phyloP scores from a whole-genome alignment of 2,797 vertebrate genomes.

The Enteromius radiatus region DNA sequence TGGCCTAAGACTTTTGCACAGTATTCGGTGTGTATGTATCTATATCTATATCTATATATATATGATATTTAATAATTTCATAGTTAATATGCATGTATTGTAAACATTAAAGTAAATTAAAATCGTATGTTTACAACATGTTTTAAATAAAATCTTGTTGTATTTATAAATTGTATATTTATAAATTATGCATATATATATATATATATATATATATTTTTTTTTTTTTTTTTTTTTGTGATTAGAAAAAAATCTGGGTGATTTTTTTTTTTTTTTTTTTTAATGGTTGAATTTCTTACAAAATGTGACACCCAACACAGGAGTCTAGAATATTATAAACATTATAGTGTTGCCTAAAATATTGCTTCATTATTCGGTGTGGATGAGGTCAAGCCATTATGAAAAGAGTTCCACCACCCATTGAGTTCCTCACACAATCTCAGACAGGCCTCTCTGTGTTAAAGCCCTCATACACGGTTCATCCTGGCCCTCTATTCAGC shows the following conservation, averaged over 20 bases:
- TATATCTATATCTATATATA: too few species aligned
- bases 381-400: conserved; percentile 33
- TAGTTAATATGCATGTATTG: too few species aligned
- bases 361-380: conserved; percentile 9
- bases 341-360: background rate
- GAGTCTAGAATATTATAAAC: background rate
- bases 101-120: too few species aligned
- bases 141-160: too few species aligned
- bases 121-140: too few species aligned
- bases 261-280: background rate
- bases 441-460: conserved; percentile 35
- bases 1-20: too few species aligned
- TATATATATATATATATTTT: too few species aligned
- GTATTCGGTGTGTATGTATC: too few species aligned
- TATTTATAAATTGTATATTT: too few species aligned
- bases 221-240: background rate
- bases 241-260: background rate
- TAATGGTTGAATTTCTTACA: background rate
- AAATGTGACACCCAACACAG: background rate
- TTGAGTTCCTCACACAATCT: conserved; percentile 35
- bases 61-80: too few species aligned
- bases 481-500: conserved; percentile 20
- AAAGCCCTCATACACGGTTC: conserved; percentile 1
- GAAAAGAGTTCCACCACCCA: conserved; percentile 31
- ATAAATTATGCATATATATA: too few species aligned